These are phyloP conservation scores for Platalea minor DNA, from an alignment of 2,797 vertebrate genomes.

Conservation along the genomic window DNA sequence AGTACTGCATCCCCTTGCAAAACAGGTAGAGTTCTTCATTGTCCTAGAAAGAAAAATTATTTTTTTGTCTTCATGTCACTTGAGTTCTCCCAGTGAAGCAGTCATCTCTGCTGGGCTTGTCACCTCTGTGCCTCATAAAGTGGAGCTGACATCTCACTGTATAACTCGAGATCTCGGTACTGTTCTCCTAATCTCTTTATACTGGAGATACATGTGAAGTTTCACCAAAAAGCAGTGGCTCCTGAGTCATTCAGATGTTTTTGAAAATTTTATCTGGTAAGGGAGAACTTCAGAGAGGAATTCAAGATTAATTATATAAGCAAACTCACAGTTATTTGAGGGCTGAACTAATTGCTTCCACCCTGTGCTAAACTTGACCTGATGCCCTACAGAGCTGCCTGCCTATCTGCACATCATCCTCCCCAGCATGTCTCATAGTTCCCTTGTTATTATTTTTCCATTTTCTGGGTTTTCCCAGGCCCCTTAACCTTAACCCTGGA, in stretches of 20 bases:
- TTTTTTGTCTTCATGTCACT: neutral
- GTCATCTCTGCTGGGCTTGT: neutral
- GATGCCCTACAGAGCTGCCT: slow-evolving; percentile 34
- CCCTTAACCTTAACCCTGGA: slow-evolving; percentile 34
- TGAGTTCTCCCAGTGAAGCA: neutral
- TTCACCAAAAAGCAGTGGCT: neutral
- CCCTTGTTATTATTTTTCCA: slow-evolving; percentile 44
- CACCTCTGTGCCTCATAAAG: neutral
- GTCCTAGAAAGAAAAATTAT: neutral
- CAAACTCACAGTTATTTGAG: slow-evolving; percentile 19
- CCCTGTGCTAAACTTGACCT: slow-evolving; percentile 49
- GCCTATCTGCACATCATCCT: slow-evolving; percentile 28
- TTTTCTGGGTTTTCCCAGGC: slow-evolving; percentile 57
- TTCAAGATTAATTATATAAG: slow-evolving; percentile 28
- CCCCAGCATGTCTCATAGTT: slow-evolving; percentile 47
- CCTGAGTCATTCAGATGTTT: neutral
- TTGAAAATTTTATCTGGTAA: neutral
- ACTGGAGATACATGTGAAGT: neutral
- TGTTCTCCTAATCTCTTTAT: neutral
- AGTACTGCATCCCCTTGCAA: neutral
- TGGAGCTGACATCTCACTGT: neutral
- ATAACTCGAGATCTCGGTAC: neutral
- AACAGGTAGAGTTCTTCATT: neutral
- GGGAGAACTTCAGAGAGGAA: neutral
- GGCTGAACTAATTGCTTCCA: slow-evolving; percentile 42